Percentiles rank a stretch among this genome's conserved stretches.
These are phyloP conservation scores for Leptarthrus brevirostris DNA, from an alignment of 2,888 invertebrate genomes.

Conservation along the genomic window DNA sequence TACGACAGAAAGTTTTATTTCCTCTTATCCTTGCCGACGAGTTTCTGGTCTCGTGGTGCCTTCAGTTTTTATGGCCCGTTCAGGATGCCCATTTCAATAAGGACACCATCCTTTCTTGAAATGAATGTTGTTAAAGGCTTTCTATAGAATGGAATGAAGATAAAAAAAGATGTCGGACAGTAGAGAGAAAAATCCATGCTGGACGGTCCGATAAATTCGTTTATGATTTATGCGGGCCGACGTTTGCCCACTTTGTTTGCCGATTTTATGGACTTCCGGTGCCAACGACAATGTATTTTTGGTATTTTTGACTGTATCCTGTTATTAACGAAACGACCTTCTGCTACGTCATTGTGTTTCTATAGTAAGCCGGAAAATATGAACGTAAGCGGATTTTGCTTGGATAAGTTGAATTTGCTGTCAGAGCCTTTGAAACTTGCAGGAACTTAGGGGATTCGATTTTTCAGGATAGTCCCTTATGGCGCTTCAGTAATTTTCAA, in stretches of 20 bases:
- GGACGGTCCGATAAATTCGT: constrained; percentile 5
- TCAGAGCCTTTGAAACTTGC: too few relatives aligned
- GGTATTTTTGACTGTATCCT: background rate
- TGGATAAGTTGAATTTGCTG: background rate
- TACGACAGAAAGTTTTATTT: background rate
- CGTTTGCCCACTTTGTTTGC: constrained; percentile 40
- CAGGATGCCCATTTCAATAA: background rate
- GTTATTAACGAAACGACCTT: background rate
- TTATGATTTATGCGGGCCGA: constrained; percentile 51
- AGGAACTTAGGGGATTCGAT: too few relatives aligned
- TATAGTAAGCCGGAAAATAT: background rate
- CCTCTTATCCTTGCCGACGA: background rate
- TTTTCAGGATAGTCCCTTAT: too few relatives aligned
- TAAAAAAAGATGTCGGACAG: too few relatives aligned
- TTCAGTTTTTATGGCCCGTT: background rate
- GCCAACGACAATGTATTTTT: background rate
- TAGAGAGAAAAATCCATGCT: background rate
- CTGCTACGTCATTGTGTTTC: background rate
- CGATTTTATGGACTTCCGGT: constrained; percentile 20
- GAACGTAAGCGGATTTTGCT: background rate
- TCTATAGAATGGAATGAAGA: too few relatives aligned
- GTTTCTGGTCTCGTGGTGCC: background rate
- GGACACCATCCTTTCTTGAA: background rate
- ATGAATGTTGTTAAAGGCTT: constrained; percentile 19
- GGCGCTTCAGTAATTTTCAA: too few relatives aligned